Evolutionary conservation across 2,888 invertebrate genomes (phyloP).

Genomic region (Spodoptera picta): DNA sequence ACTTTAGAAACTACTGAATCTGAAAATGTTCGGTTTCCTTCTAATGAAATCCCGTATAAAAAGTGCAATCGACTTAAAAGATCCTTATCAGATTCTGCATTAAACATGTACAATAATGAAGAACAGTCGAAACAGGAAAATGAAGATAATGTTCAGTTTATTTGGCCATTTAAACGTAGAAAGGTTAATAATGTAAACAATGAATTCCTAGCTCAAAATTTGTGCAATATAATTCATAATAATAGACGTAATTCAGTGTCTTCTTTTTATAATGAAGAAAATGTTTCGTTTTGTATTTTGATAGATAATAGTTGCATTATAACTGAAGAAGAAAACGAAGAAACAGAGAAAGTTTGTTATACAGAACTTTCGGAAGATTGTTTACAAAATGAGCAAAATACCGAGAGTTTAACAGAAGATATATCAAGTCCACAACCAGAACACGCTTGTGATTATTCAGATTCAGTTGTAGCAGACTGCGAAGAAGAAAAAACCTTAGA

Average conservation of each 20-base stretch:
- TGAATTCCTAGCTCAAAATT: slow-evolving; percentile 64
- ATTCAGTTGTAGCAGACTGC: slow-evolving; percentile 59
- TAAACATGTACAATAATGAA: slow-evolving; percentile 58
- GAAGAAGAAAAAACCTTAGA: slow-evolving; percentile 66
- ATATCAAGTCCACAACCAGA: slow-evolving; percentile 32
- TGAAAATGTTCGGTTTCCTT: slow-evolving; percentile 24
- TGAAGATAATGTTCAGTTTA: slow-evolving; percentile 52
- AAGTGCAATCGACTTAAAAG: slow-evolving; percentile 68
- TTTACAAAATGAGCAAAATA: slow-evolving; percentile 47
- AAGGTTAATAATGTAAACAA: slow-evolving; percentile 64
- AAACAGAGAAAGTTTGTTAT: slow-evolving; percentile 72
- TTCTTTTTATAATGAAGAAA: slow-evolving; percentile 76
- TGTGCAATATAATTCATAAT: slow-evolving; percentile 71
- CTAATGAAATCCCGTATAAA: slow-evolving; percentile 27
- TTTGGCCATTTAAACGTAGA: slow-evolving; percentile 71
- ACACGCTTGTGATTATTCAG: slow-evolving; percentile 58
- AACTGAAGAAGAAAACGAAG: slow-evolving; percentile 74
- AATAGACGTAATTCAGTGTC: slow-evolving; percentile 82
- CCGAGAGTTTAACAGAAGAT: slow-evolving; percentile 33
- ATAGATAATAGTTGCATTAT: slow-evolving; percentile 81
- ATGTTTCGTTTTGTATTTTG: slow-evolving; percentile 81
- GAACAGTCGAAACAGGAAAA: slow-evolving; percentile 52
- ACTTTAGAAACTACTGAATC: slow-evolving; percentile 13
- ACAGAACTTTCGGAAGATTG: slow-evolving; percentile 71
- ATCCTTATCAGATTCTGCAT: slow-evolving; percentile 80